These are phyloP conservation scores for Platerodrilus igneus DNA, from an alignment of 2,888 invertebrate genomes.

Conservation along the genomic window DNA sequence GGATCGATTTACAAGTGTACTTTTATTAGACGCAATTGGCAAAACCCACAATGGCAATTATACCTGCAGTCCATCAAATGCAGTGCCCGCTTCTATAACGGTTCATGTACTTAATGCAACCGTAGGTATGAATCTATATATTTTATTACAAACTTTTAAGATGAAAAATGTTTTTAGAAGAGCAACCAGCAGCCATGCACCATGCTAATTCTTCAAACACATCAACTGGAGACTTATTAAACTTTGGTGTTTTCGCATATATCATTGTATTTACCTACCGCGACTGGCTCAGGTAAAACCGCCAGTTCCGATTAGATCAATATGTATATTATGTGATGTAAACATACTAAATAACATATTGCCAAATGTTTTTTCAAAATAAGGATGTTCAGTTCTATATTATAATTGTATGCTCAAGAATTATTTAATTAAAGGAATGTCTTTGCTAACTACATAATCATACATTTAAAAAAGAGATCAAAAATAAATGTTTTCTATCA, in stretches of 20 bases:
- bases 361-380: too few species aligned
- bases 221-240: slow-evolving; percentile 25
- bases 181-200: slow-evolving; percentile 71
- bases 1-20: slow-evolving; percentile 59
- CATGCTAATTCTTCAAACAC: slow-evolving; percentile 56
- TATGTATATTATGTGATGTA: too few species aligned
- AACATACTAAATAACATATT: too few species aligned
- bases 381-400: too few species aligned
- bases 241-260: slow-evolving; percentile 35
- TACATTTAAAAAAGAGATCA: too few species aligned
- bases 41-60: slow-evolving; percentile 64
- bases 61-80: slow-evolving; percentile 64
- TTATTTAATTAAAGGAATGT: too few species aligned
- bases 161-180: slow-evolving; percentile 52
- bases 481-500: too few species aligned
- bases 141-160: background rate
- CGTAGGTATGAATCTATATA: slow-evolving; percentile 42
- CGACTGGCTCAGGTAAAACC: slow-evolving; percentile 33
- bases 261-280: slow-evolving; percentile 30
- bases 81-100: slow-evolving; percentile 60
- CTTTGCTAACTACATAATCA: too few species aligned
- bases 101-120: slow-evolving; percentile 68
- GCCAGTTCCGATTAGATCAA: too few species aligned
- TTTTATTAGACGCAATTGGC: slow-evolving; percentile 62
- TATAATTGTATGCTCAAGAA: too few species aligned